phyloP scores from a whole-genome alignment of 2,797 vertebrate species.

The Taenioides sp. region DNA sequence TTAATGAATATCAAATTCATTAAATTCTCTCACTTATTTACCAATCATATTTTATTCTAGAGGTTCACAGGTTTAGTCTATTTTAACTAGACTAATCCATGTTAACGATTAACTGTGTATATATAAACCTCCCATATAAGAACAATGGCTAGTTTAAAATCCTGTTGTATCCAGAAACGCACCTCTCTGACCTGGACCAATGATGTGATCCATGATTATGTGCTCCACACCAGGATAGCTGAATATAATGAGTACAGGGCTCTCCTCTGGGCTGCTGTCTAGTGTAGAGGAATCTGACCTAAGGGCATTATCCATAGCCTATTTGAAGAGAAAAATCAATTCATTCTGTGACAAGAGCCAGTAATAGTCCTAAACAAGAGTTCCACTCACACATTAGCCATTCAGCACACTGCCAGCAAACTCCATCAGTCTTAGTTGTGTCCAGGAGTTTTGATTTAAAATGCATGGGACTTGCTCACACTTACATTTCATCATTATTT shows the following conservation, averaged over 20 bases:
- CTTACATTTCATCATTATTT: constrained; percentile 27
- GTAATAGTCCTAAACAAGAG: constrained; percentile 44
- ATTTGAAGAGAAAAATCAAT: constrained; percentile 66
- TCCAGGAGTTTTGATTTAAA: constrained; percentile 14
- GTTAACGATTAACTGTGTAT: neutral
- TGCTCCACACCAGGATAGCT: neutral
- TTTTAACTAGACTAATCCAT: neutral
- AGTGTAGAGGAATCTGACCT: constrained; percentile 45
- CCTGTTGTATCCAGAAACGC: neutral
- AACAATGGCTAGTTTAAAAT: neutral
- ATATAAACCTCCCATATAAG: neutral
- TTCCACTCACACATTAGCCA: constrained; percentile 31
- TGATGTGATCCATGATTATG: no score
- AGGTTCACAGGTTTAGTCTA: no score
- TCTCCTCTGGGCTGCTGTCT: constrained; percentile 28
- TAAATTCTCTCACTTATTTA: neutral
- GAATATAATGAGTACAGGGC: constrained; percentile 12
- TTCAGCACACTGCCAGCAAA: constrained; percentile 26
- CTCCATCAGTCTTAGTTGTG: constrained; percentile 23
- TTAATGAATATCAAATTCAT: neutral
- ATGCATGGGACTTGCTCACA: neutral
- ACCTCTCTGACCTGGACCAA: neutral
- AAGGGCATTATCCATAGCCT: constrained; percentile 61
- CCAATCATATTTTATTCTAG: no score
- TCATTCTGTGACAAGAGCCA: constrained; percentile 48